Percentiles rank a stretch among this genome's conserved stretches.
Conservation (phyloP, 2,888 invertebrate species). For the Agriotes lineatus region DNA sequence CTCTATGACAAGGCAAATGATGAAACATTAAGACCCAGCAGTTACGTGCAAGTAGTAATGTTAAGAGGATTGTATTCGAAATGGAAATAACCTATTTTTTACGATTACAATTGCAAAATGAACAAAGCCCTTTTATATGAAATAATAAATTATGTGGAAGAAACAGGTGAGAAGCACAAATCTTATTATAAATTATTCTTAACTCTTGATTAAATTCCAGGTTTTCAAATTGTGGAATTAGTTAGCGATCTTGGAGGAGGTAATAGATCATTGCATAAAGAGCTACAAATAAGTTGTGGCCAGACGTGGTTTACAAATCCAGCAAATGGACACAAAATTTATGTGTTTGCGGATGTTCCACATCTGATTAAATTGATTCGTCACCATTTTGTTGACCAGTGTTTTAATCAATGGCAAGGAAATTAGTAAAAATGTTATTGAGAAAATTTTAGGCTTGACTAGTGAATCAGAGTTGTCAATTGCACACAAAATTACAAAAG, state of each 20-base stretch:
- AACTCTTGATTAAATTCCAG: slow-evolving; percentile 9
- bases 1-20: slow-evolving; percentile 46
- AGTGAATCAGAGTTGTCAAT: slow-evolving; percentile 43
- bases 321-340: slow-evolving; percentile 29
- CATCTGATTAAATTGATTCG: slow-evolving; percentile 45
- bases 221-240: slow-evolving; percentile 51
- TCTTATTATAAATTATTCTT: neutral
- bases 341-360: slow-evolving; percentile 33
- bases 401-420: slow-evolving; percentile 41
- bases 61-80: slow-evolving; percentile 43
- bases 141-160: slow-evolving; percentile 44
- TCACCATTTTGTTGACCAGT: slow-evolving; percentile 45
- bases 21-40: slow-evolving; percentile 44
- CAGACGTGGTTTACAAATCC: slow-evolving; percentile 45
- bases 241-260: slow-evolving; percentile 50
- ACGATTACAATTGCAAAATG: slow-evolving; percentile 48
- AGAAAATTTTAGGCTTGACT: slow-evolving; percentile 38
- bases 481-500: slow-evolving; percentile 45
- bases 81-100: slow-evolving; percentile 50
- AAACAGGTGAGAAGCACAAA: neutral
- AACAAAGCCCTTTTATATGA: slow-evolving; percentile 44
- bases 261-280: slow-evolving; percentile 40
- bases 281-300: slow-evolving; percentile 32
- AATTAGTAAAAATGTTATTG: slow-evolving; percentile 41
- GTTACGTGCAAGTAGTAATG: slow-evolving; percentile 45